phyloP scores from a whole-genome alignment of 2,797 vertebrate species.

The Lateolabrax maculatus region DNA sequence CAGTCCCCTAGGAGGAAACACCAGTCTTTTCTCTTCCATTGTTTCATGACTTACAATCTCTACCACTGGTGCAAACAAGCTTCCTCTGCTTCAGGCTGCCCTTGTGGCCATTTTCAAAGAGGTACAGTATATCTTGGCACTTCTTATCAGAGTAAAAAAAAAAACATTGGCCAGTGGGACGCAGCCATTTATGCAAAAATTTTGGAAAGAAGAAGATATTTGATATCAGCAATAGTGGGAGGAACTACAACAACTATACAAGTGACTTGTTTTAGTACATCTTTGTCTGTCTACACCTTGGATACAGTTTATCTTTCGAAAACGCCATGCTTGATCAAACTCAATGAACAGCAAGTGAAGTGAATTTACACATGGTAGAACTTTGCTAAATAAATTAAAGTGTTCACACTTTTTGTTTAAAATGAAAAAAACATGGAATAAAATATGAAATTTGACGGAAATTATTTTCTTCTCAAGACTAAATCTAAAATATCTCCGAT shows the following conservation, averaged over 20 bases:
- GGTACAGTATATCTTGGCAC: conserved; percentile 20
- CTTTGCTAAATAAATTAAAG: background rate
- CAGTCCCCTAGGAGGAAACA: background rate
- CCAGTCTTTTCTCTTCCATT: conserved; percentile 16
- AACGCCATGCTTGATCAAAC: background rate
- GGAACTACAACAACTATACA: background rate
- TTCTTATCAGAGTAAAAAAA: background rate
- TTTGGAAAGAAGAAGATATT: background rate
- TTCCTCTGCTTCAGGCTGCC: conserved; percentile 39
- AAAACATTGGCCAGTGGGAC: conserved; percentile 7
- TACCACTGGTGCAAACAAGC: conserved; percentile 15
- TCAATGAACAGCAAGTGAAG: background rate
- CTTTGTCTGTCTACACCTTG: background rate
- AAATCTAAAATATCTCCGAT: background rate
- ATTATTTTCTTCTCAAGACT: background rate
- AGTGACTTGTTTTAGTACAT: background rate
- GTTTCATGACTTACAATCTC: conserved; percentile 34
- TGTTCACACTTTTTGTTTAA: background rate
- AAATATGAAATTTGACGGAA: conserved; percentile 6
- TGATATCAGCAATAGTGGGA: background rate
- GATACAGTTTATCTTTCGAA: background rate
- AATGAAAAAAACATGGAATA: too few species aligned
- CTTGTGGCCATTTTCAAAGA: conserved; percentile 39
- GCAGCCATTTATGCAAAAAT: background rate
- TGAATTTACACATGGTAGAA: background rate